Evolutionary conservation across 1,140 invertebrate species (phyloP), one percentile per base, ranked within the genome.

Genomic region (Pemphigus obesinymphae): DNA sequence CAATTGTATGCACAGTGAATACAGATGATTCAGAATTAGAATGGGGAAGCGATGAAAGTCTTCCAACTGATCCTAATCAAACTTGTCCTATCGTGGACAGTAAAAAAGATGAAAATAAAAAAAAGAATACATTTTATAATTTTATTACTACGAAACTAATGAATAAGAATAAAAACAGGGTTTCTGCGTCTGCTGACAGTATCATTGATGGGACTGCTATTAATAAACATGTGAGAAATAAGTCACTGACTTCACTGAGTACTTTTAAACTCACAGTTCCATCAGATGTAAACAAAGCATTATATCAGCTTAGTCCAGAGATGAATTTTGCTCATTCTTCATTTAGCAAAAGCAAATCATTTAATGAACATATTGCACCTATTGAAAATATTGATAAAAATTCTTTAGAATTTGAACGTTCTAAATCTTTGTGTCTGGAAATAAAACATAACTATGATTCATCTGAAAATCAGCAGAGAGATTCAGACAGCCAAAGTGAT

Each of bases 401-500:
- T 61, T 50, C 43, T 53, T 29, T 43, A 80, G 76, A 80, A 61
- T 61, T 80, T 61, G 76, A 80, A 43, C 76, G 76, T 11, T 80
- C 76, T n/a, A 80, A 80, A 29, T 80, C 76, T n/a, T 63, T 80
- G 26, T 63, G 76, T 80, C 45, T 80, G 17, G 76, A 80, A 43
- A 17, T 80, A 80, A 80, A 80, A 80, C n/a, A 40, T 43, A 58
- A 37, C 1, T 29, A 78, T 55, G 37, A 80, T 43, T 10, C 20
- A 40, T 63, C 55, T 17, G 76, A 80, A 20, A 80, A 80, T 61
- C 76, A 61, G 5, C 76, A 80, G 23, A 80, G 55, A 80, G 76
- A 80, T 80, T 80, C 76, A 29, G 76, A 80, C n/a, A 80, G 76
- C n/a, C 76, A 63, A 80, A 80, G 76, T 63, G 76, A 80, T 80